Evolutionary conservation across 1,140 invertebrate genomes (phyloP), one percentile per base, ranked within the genome.

Genomic region (Rhyzopertha dominica): DNA sequence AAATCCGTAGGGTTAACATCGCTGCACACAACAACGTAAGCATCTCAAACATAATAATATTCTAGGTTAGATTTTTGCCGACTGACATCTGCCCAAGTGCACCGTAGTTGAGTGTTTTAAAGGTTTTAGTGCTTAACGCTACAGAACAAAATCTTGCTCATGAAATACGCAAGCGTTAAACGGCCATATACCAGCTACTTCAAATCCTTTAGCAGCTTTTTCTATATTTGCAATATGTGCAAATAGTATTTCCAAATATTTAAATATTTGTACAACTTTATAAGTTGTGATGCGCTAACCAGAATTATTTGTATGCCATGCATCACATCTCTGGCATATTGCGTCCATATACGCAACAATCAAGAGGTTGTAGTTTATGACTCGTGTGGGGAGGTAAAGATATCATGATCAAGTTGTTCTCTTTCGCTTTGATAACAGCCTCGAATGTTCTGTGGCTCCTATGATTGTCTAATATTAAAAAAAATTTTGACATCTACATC

Each of bases 351-450:
- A 43, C 17, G 19, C 41, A 22, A 35, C 41, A 43, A 18, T 34
- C 41, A 20, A 34, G 30, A 2, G 41, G 18, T 16, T 43, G 31
- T 12, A 43, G 12, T 23, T 14, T 10, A 25, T 43, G 19, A 12
- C 44, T 47, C 10, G 35, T 48, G 29, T 43, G 38, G 10, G 30
- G 44, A 38, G 44, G 35, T 3, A 47, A 14, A 12, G 44, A 47
- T 5, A 47, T 32, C 12, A 47, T 39, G 2, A 40, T 22, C 5
- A 47, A 31, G 26, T 47, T 47, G 8, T 23, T n/a, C 10, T 30
- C 26, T 17, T 17, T 17, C 2, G 36, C 34, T 19, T 38, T 38
- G 3, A 7, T 16, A 37, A 38, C 26, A 18, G 25, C 43, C 30
- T 45, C 24, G 0, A 38, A 26, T n/a, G n/a, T 46, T 7, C 24